Evolutionary conservation across 2,797 vertebrate species (phyloP), one percentile per base, ranked within the genome.

Genomic region (Lophura swinhoii): DNA sequence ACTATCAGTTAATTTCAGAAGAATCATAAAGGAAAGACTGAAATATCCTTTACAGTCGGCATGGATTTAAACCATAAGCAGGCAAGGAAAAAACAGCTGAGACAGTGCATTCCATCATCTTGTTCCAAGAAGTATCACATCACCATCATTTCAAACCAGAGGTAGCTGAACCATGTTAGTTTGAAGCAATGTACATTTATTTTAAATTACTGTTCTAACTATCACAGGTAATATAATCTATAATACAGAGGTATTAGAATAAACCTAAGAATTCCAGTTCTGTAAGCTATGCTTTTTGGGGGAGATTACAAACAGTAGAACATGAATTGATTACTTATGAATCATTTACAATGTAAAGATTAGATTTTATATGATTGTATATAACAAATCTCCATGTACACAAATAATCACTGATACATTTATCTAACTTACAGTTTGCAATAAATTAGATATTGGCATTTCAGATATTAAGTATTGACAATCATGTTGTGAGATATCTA

Each of bases 271-370:
- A 21, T 31, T 88, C 29, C 66, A 64, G 68, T 46, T 76, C 51
- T 55, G 37, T 18, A 70, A 31, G 51, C 9, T 60, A 21, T 11
- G 11, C 33, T 55, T 75, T 89, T 84, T 39, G 69, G 4, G 37
- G 62, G 67, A 73, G 26, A 56, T 70, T 75, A 87, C 22, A 53
- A 70, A 82, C 16, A 73, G 35, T 5, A 70, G 37, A 79, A 89
- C 43, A 29, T 10, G 44, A 35, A 29, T 78, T 56, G 46, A 64
- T 83, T 93, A 28, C 60, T 96, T 21, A 86, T 22, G 41, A 91
- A 77, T 93, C 83, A 18, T 46, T 31, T 67, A 94, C 77, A 88
- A 56, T 60, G 67, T 72, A 88, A 93, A 71, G 64, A 92, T 64
- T 59, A 56, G 15, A 29, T 60, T 67, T 64, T 74, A 60, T 56